phyloP scores from a whole-genome alignment of 2,888 invertebrate genomes.

The Azorinus chamasolen region DNA sequence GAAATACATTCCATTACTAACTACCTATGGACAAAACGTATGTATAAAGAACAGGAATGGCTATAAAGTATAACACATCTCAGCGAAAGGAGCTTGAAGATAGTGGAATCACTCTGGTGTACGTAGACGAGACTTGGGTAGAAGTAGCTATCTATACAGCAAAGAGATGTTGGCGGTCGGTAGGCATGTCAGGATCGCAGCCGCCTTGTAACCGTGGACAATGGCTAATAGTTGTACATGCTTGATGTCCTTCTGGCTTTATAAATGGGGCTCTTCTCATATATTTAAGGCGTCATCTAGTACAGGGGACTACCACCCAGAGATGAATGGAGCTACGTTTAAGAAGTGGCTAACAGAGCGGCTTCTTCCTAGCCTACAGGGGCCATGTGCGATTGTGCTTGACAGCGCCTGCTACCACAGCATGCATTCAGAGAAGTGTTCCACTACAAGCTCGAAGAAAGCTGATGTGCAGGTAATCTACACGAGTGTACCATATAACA shows the following conservation, averaged over 20 bases:
- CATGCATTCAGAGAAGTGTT: slow-evolving; percentile 14
- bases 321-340: slow-evolving; percentile 27
- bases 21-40: no score
- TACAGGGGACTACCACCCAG: slow-evolving; percentile 24
- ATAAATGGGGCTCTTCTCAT: slow-evolving; percentile 1
- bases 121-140: slow-evolving; percentile 42
- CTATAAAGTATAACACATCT: no score
- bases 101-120: slow-evolving; percentile 1
- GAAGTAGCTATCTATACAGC: slow-evolving; percentile 30
- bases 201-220: slow-evolving; percentile 20
- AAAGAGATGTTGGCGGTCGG: slow-evolving; percentile 38
- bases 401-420: slow-evolving; percentile 33
- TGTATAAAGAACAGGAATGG: no score
- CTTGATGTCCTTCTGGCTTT: slow-evolving; percentile 11
- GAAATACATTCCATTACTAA: no score
- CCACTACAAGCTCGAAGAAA: slow-evolving; percentile 20
- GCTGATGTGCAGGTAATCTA: slow-evolving; percentile 33
- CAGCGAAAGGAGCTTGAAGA: no score
- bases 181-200: neutral
- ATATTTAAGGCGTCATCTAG: slow-evolving; percentile 10
- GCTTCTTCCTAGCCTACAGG: no score
- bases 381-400: slow-evolving; percentile 21
- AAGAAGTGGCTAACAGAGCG: no score
- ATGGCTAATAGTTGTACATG: slow-evolving; percentile 36
- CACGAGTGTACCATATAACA: no score